Conservation (phyloP, 2,888 invertebrate species). For the Hypomecis atomaria region DNA sequence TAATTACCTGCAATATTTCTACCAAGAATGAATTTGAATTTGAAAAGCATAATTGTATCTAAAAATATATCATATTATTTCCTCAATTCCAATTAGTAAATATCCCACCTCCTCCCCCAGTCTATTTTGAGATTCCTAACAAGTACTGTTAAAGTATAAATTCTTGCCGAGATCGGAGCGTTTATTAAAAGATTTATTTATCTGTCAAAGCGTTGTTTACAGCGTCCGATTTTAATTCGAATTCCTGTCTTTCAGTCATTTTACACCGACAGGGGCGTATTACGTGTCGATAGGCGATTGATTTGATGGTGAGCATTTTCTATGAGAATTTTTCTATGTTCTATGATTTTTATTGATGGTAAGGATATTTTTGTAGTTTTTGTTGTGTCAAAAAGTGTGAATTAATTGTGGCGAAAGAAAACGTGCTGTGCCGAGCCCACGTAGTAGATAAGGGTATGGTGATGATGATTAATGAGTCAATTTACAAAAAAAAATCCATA, state of each 20-base stretch:
- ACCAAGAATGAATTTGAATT: too few species aligned
- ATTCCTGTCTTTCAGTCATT: constrained; percentile 69
- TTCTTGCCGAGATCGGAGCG: constrained; percentile 24
- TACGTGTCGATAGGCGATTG: constrained; percentile 37
- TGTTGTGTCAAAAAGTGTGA: too few species aligned
- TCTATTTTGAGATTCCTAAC: constrained; percentile 15
- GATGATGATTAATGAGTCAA: too few species aligned
- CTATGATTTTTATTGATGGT: too few species aligned
- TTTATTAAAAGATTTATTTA: constrained; percentile 37
- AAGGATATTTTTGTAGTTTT: too few species aligned
- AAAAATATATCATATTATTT: background rate
- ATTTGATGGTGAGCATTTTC: constrained; percentile 20
- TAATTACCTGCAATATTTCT: too few species aligned
- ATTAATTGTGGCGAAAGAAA: too few species aligned
- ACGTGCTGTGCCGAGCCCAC: too few species aligned
- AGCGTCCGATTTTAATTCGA: constrained; percentile 60
- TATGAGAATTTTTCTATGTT: constrained; percentile 23
- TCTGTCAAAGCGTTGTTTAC: constrained; percentile 61
- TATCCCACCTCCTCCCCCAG: background rate
- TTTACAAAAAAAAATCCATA: too few species aligned
- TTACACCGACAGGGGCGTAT: constrained; percentile 51
- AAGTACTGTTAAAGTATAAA: constrained; percentile 25
- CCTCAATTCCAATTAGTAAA: constrained; percentile 2
- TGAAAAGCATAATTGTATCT: too few species aligned
- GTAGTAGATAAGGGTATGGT: too few species aligned